These are phyloP conservation scores for Notiomystis cincta DNA, from an alignment of 2,113 vertebrate genomes.

Conservation along the genomic window DNA sequence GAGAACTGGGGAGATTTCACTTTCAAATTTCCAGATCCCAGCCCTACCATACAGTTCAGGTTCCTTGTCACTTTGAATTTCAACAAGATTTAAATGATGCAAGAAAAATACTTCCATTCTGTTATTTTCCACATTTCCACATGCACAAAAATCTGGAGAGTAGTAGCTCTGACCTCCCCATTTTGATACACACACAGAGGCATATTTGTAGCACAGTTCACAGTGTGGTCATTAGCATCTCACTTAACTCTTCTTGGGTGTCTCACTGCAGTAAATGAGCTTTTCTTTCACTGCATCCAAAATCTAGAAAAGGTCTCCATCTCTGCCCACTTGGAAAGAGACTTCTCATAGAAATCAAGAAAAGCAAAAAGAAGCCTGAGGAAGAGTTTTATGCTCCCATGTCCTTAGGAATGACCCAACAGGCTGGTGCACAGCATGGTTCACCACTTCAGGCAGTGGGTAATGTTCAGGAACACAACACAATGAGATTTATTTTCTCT, in stretches of 20 bases:
- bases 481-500: background rate
- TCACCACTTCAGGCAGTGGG: background rate
- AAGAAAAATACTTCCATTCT: background rate
- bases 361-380: background rate
- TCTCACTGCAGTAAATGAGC: background rate
- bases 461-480: background rate
- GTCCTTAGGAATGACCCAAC: background rate
- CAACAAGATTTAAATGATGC: background rate
- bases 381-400: background rate
- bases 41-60: background rate
- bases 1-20: background rate
- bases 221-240: background rate
- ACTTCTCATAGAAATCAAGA: background rate
- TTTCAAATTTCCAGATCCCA: background rate
- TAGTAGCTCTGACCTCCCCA: background rate
- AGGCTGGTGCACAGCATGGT: background rate
- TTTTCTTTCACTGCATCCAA: background rate
- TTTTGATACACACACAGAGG: background rate
- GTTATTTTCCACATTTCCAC: background rate
- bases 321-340: background rate
- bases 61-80: background rate
- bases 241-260: background rate
- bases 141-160: background rate
- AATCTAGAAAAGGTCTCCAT: background rate
- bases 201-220: background rate